Evolutionary conservation across 2,797 vertebrate species (phyloP).

Genomic region (Danio jaintianensis): DNA sequence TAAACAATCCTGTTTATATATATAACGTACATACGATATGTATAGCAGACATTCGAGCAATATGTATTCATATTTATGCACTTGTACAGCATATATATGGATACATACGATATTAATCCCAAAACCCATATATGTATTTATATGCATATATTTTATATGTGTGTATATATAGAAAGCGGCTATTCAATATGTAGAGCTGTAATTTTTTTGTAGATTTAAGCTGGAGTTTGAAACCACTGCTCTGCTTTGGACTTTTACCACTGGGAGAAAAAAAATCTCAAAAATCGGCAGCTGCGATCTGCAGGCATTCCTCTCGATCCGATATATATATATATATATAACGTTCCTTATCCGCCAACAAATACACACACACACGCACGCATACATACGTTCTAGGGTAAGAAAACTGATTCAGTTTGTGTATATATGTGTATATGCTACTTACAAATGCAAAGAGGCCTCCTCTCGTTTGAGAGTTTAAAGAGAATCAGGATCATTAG

Average conservation of each 20-base stretch:
- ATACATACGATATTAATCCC: slow-evolving; percentile 82
- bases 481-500: slow-evolving; percentile 74
- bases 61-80: slow-evolving; percentile 80
- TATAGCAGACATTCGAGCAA: slow-evolving; percentile 85
- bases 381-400: slow-evolving; percentile 59
- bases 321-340: slow-evolving; percentile 62
- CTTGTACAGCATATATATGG: slow-evolving; percentile 78
- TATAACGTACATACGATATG: slow-evolving; percentile 93
- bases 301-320: slow-evolving; percentile 90
- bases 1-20: slow-evolving; percentile 92
- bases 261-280: slow-evolving; percentile 77
- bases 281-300: slow-evolving; percentile 90
- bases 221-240: slow-evolving; percentile 91
- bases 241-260: slow-evolving; percentile 80
- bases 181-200: slow-evolving; percentile 91
- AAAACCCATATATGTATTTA: slow-evolving; percentile 85
- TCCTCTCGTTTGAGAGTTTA: slow-evolving; percentile 80
- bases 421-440: slow-evolving; percentile 78
- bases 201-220: slow-evolving; percentile 97
- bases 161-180: slow-evolving; percentile 81
- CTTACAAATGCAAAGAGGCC: slow-evolving; percentile 81
- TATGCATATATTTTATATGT: slow-evolving; percentile 86
- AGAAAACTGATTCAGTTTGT: slow-evolving; percentile 69
- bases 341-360: slow-evolving; percentile 77
- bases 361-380: slow-evolving; percentile 65